Conservation (phyloP, 2,888 invertebrate genomes). For the Ferrisia virgata region DNA sequence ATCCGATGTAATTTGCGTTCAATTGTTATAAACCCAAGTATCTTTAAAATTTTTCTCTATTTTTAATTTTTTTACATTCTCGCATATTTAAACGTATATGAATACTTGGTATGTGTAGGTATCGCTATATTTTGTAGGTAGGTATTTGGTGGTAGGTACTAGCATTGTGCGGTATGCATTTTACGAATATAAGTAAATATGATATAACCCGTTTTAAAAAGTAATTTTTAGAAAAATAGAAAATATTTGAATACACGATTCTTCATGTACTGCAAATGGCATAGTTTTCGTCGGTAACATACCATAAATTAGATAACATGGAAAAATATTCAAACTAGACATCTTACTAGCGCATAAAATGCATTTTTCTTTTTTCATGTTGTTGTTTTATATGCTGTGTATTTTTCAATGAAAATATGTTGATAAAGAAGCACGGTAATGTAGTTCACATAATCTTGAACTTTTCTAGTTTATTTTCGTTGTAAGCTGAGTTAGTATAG, state of each 20-base stretch:
- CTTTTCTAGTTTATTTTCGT: not conserved
- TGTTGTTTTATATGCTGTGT: not conserved
- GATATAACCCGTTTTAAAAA: not conserved
- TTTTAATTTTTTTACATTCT: too few relatives aligned
- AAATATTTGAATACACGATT: not conserved
- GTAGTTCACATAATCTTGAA: not conserved
- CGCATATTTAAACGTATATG: too few relatives aligned
- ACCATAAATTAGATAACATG: too few relatives aligned
- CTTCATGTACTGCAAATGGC: not conserved
- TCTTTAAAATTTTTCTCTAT: too few relatives aligned
- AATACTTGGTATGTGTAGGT: too few relatives aligned
- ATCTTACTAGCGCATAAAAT: not conserved
- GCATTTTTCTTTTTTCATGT: not conserved
- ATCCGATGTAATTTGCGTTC: too few relatives aligned
- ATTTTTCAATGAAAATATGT: not conserved
- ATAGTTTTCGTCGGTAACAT: not conserved
- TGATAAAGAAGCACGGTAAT: not conserved
- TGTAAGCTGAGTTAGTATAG: not conserved
- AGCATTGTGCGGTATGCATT: not conserved
- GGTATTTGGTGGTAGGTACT: too few relatives aligned
- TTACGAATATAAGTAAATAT: not conserved
- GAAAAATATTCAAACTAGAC: not conserved
- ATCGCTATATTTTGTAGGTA: too few relatives aligned
- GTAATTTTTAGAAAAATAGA: not conserved
- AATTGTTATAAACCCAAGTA: too few relatives aligned